Conservation (phyloP, 2,113 vertebrate genomes). For the Syrrhaptes paradoxus region DNA sequence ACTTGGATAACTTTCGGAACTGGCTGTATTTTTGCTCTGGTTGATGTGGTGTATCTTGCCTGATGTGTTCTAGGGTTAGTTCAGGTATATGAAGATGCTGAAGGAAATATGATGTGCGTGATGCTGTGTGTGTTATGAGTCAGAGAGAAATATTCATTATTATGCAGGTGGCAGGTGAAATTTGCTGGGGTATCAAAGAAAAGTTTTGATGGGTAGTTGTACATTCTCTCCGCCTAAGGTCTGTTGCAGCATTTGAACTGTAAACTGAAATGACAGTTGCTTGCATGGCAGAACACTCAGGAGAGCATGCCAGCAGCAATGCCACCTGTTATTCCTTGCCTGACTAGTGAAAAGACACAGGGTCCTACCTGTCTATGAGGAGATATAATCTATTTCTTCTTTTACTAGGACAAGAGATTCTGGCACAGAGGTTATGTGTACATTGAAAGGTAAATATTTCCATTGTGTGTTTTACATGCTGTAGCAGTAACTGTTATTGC, state of each 20-base stretch:
- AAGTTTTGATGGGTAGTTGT: conserved; percentile 26
- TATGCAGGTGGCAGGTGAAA: conserved; percentile 4
- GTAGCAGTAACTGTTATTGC: neutral
- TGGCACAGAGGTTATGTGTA: neutral
- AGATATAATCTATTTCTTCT: neutral
- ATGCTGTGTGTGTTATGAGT: neutral
- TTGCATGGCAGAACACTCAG: neutral
- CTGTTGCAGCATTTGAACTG: conserved; percentile 28
- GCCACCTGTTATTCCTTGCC: neutral
- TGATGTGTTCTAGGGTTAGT: neutral
- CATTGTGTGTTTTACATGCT: neutral
- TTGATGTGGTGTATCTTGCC: neutral
- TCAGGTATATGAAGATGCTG: neutral
- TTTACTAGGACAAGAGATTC: neutral
- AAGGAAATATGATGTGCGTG: neutral
- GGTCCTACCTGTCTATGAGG: neutral
- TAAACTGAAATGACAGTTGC: neutral
- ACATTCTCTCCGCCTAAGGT: neutral
- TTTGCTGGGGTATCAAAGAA: neutral
- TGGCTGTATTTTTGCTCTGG: neutral
- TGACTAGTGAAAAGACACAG: neutral
- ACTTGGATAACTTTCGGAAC: neutral
- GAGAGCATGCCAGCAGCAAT: conserved; percentile 1
- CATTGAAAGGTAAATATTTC: neutral
- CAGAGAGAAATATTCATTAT: neutral